Percentiles rank a stretch among this genome's conserved stretches.
These are phyloP conservation scores for Vandiemenella viatica DNA, from an alignment of 2,888 invertebrate species.

Conservation along the genomic window DNA sequence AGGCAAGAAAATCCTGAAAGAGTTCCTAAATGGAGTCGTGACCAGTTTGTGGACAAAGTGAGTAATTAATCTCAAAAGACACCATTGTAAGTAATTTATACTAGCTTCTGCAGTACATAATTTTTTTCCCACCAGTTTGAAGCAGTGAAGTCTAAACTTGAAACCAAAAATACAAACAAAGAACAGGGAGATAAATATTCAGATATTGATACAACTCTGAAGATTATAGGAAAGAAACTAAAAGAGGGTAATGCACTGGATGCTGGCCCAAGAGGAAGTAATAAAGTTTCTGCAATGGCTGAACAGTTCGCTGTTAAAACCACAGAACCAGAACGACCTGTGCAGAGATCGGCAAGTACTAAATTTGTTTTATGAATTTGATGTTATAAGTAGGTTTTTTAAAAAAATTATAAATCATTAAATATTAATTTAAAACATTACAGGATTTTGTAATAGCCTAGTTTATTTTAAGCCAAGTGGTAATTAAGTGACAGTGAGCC, in stretches of 20 bases:
- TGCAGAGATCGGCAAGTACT: slow-evolving; percentile 39
- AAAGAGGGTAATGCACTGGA: slow-evolving; percentile 62
- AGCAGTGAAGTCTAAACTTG: slow-evolving; percentile 47
- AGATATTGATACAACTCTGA: slow-evolving; percentile 56
- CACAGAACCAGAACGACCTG: slow-evolving; percentile 33
- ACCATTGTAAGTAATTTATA: not conserved
- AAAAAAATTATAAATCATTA: slow-evolving; percentile 6
- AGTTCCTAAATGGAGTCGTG: slow-evolving; percentile 84
- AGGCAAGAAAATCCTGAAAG: slow-evolving; percentile 42
- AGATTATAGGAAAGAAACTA: slow-evolving; percentile 52
- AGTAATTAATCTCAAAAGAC: not conserved
- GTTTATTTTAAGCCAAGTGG: no score
- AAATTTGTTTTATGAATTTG: not conserved
- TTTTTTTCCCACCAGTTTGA: slow-evolving; percentile 33
- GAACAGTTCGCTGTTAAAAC: slow-evolving; percentile 50
- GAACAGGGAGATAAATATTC: slow-evolving; percentile 49
- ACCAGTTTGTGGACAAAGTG: slow-evolving; percentile 42
- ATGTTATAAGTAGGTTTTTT: no score
- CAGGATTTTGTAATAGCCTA: not conserved
- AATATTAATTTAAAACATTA: not conserved
- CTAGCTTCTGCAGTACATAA: not conserved
- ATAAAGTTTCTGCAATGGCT: slow-evolving; percentile 78
- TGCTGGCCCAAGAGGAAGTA: slow-evolving; percentile 42
- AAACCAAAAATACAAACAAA: slow-evolving; percentile 35
- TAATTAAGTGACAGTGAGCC: no score